Percentiles rank a stretch among this genome's conserved stretches.
phyloP scores from a whole-genome alignment of 2,113 vertebrate genomes.

The Chionomys nivalis region DNA sequence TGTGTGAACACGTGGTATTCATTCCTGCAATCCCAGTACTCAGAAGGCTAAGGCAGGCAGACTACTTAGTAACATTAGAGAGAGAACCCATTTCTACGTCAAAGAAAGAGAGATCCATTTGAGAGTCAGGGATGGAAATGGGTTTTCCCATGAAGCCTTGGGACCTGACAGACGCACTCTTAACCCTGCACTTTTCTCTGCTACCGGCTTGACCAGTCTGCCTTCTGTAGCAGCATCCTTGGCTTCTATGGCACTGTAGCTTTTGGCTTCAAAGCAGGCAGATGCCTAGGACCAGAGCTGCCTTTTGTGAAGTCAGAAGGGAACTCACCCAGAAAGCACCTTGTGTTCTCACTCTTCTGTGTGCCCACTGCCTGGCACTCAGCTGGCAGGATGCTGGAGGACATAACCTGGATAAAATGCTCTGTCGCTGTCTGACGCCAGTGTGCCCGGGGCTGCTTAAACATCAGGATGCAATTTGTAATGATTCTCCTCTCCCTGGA shows the following conservation, averaged over 20 bases:
- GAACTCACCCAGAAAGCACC: not conserved
- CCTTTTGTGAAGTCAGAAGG: not conserved
- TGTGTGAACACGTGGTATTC: not conserved
- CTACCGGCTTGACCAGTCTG: not conserved
- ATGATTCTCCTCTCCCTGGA: constrained; percentile 5
- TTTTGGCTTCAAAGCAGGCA: constrained; percentile 10
- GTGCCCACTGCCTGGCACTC: not conserved
- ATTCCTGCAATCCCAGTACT: not conserved
- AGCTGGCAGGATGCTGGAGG: not conserved
- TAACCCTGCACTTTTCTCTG: not conserved
- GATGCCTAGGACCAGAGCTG: not conserved
- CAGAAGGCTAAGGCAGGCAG: not conserved
- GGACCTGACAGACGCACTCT: not conserved
- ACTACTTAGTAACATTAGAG: not conserved
- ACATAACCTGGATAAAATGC: not conserved
- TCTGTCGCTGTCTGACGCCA: not conserved
- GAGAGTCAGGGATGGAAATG: not conserved
- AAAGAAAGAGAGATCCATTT: not conserved
- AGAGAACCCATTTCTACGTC: not conserved
- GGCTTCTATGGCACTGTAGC: not conserved
- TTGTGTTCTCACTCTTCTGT: not conserved
- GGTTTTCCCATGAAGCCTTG: not conserved
- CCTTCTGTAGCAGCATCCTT: not conserved
- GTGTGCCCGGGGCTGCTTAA: constrained; percentile 3
- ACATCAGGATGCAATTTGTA: constrained; percentile 22